Conservation (phyloP, 2,113 vertebrate species). For the Probosciger aterrimus region DNA sequence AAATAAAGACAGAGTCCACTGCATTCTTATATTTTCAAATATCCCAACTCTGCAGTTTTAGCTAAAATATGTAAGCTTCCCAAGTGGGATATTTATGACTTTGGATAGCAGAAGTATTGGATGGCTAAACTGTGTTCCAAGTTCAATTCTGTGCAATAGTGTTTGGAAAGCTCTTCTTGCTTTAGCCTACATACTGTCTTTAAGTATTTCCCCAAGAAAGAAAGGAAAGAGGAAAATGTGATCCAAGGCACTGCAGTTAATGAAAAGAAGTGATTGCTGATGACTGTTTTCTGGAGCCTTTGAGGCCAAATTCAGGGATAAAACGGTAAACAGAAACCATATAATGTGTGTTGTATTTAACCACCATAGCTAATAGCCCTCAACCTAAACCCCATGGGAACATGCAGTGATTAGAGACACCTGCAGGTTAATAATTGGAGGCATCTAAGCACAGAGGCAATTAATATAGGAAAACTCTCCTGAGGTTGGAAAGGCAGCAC, state of each 20-base stretch:
- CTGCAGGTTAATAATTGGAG: constrained; percentile 81
- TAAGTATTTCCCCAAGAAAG: background rate
- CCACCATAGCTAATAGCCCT: constrained; percentile 71
- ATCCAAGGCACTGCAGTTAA: constrained; percentile 28
- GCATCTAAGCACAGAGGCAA: constrained; percentile 78
- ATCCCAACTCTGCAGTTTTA: background rate
- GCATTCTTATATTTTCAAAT: background rate
- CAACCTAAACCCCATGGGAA: constrained; percentile 69
- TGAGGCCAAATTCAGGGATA: constrained; percentile 48
- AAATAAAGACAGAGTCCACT: constrained; percentile 34
- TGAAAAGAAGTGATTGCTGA: constrained; percentile 47
- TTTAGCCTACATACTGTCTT: background rate
- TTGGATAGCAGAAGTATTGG: background rate
- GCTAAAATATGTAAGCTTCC: background rate
- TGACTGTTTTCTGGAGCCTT: constrained; percentile 50
- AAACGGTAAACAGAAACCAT: constrained; percentile 67
- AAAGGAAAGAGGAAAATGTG: background rate
- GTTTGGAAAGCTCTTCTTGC: background rate
- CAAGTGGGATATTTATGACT: background rate
- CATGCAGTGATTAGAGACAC: constrained; percentile 77
- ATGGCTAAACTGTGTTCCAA: background rate
- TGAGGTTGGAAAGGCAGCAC: constrained; percentile 36
- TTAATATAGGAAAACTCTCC: constrained; percentile 71
- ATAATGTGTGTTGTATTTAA: constrained; percentile 70
- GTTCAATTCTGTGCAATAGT: background rate